phyloP scores from a whole-genome alignment of 2,797 vertebrate species.

The Hydrocynus forskahlii region DNA sequence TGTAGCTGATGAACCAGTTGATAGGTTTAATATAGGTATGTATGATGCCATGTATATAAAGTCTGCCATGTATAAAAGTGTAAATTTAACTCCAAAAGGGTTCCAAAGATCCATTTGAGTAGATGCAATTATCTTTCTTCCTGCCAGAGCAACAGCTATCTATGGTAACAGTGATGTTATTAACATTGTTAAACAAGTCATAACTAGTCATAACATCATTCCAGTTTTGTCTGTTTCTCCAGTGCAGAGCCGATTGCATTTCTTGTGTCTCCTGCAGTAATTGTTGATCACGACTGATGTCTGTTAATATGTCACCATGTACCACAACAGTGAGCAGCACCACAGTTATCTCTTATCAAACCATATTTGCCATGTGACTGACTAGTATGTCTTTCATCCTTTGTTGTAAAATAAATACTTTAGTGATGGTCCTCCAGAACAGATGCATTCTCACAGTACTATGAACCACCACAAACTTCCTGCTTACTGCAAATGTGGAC shows the following conservation, averaged over 20 bases:
- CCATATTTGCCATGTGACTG: not conserved
- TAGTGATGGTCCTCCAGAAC: not conserved
- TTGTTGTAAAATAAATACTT: not conserved
- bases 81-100: no score
- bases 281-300: not conserved
- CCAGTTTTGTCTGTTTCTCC: not conserved
- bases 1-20: no score
- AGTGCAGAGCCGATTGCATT: not conserved
- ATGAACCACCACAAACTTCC: no score
- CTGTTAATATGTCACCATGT: not conserved
- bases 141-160: no score
- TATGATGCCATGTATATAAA: no score
- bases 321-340: not conserved
- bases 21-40: no score
- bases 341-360: not conserved
- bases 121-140: no score
- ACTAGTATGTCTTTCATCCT: not conserved
- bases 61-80: no score
- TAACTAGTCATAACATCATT: no score
- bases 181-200: no score
- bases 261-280: not conserved
- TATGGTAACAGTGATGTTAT: no score
- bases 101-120: no score
- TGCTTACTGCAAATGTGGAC: not conserved
- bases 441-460: not conserved